phyloP scores from a whole-genome alignment of 2,888 invertebrate species.

The Noctuana brunneofusca region DNA sequence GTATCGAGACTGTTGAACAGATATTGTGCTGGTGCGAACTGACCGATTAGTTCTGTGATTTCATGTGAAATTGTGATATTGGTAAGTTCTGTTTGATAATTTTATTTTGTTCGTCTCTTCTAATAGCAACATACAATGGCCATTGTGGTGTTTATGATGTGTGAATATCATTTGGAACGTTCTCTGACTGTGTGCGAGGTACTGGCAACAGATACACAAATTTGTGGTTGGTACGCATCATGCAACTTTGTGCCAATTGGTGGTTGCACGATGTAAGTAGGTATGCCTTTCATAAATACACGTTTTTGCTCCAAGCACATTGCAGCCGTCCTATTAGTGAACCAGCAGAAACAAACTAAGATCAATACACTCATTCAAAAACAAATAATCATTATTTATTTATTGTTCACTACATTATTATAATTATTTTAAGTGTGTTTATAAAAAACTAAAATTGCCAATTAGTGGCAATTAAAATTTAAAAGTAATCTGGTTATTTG shows the following conservation, averaged over 20 bases:
- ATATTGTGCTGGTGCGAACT: conserved; percentile 56
- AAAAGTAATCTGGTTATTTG: too few relatives aligned
- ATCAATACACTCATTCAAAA: too few relatives aligned
- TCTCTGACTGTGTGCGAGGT: conserved; percentile 16
- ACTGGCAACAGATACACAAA: conserved; percentile 40
- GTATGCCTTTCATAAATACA: conserved; percentile 24
- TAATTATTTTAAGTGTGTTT: not conserved
- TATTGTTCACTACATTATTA: too few relatives aligned
- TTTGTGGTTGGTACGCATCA: conserved; percentile 36
- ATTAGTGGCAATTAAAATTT: too few relatives aligned
- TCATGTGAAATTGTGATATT: conserved; percentile 61
- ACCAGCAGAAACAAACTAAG: not conserved
- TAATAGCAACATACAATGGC: conserved; percentile 39
- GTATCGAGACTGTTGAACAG: conserved; percentile 49
- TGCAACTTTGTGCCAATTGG: conserved; percentile 41
- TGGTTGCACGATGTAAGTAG: conserved; percentile 33
- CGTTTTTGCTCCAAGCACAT: conserved; percentile 18
- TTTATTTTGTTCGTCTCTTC: conserved; percentile 36
- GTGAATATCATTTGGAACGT: conserved; percentile 18
- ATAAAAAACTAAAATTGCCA: too few relatives aligned
- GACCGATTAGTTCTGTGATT: conserved; percentile 49
- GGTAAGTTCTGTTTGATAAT: conserved; percentile 58
- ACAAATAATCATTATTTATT: too few relatives aligned
- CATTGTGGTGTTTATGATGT: conserved; percentile 36
- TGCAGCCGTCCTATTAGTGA: not conserved